These are phyloP conservation scores for Umimayanthus kanabou DNA, from an alignment of 92 coral and sea anemone genomes.

Conservation along the genomic window DNA sequence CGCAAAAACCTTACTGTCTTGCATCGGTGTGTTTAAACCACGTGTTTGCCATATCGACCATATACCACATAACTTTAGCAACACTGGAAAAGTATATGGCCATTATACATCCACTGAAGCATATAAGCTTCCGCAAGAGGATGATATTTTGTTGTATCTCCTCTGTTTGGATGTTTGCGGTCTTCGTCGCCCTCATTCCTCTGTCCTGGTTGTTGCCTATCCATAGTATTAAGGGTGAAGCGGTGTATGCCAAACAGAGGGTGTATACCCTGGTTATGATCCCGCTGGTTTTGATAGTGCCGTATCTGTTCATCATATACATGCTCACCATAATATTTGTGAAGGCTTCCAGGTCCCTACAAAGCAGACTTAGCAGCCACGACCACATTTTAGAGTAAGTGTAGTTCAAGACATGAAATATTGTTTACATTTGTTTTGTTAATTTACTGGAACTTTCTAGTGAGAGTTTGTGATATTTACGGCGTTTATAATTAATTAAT, in stretches of 20 bases:
- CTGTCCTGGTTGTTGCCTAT: constrained; percentile 47
- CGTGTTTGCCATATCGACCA: constrained; percentile 59
- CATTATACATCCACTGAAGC: constrained; percentile 68
- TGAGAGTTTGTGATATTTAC: no score
- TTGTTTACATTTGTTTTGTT: no score
- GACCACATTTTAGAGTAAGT: constrained; percentile 11
- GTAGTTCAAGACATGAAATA: not conserved
- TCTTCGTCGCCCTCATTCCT: constrained; percentile 61
- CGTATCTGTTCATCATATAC: constrained; percentile 69
- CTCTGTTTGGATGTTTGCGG: constrained; percentile 64
- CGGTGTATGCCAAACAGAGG: constrained; percentile 45
- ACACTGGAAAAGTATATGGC: constrained; percentile 82
- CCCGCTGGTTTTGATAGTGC: constrained; percentile 60
- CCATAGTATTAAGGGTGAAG: not conserved
- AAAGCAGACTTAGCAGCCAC: not conserved
- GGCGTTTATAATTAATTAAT: no score
- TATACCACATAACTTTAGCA: constrained; percentile 69
- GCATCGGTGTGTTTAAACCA: constrained; percentile 18
- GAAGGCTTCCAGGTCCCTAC: constrained; percentile 21
- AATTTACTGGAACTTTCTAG: no score
- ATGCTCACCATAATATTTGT: constrained; percentile 63
- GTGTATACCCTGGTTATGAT: constrained; percentile 49
- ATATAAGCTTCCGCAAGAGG: constrained; percentile 60
- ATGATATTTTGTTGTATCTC: constrained; percentile 39
- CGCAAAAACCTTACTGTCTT: constrained; percentile 8